phyloP scores from a whole-genome alignment of 2,797 vertebrate genomes.

The Ambastaia sidthimunki region DNA sequence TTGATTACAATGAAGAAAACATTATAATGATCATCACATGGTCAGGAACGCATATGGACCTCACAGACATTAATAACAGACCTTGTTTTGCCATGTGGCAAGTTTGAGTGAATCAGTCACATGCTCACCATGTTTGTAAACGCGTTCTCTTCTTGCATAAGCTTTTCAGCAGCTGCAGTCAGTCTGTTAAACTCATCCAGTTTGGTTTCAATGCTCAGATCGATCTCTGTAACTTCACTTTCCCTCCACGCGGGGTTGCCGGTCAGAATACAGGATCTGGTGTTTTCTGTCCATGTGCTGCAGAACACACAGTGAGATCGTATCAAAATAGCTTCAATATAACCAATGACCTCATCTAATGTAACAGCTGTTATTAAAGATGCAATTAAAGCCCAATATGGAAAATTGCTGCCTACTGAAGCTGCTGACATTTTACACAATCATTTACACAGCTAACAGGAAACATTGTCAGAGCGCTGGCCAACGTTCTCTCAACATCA shows the following conservation, averaged over 20 bases:
- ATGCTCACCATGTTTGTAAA: constrained; percentile 72
- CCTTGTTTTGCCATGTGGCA: no score
- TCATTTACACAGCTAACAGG: no score
- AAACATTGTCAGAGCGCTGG: no score
- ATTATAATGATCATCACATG: constrained; percentile 6
- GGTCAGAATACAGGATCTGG: constrained; percentile 72
- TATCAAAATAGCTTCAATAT: neutral
- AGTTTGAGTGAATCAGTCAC: no score
- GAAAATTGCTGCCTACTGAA: neutral
- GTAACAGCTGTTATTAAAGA: neutral
- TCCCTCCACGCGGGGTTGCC: constrained; percentile 57
- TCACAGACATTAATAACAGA: no score
- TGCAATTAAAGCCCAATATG: neutral
- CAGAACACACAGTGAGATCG: constrained; percentile 3
- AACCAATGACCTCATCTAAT: neutral
- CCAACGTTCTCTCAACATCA: no score
- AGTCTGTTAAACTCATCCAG: constrained; percentile 73
- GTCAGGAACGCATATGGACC: constrained; percentile 18
- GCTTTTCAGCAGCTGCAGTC: constrained; percentile 67
- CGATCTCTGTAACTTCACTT: constrained; percentile 63
- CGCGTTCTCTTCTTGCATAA: constrained; percentile 72
- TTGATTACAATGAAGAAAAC: constrained; percentile 17
- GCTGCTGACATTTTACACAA: neutral
- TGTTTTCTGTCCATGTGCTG: constrained; percentile 80
- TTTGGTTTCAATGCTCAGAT: constrained; percentile 72